phyloP scores from a whole-genome alignment of 2,113 vertebrate genomes.

The Rhinolophus ferrumequinum region DNA sequence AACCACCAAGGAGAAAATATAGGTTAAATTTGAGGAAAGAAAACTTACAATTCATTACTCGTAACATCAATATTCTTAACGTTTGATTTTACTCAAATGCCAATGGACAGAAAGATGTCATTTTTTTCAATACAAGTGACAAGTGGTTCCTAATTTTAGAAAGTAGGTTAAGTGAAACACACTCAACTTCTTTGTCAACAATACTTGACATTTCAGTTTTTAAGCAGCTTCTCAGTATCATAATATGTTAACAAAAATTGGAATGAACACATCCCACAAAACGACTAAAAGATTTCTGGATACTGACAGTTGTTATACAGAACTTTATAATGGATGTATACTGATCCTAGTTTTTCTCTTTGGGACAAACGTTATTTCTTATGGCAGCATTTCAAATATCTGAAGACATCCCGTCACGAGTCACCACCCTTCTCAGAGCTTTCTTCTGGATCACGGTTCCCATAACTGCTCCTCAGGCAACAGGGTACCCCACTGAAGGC shows the following conservation, averaged over 20 bases:
- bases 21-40: slow-evolving; percentile 12
- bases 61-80: neutral
- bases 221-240: neutral
- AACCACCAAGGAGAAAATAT: neutral
- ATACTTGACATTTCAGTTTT: neutral
- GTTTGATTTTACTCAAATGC: neutral
- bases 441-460: neutral
- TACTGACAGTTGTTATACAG: no score
- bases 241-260: neutral
- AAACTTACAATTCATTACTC: neutral
- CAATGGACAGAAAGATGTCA: neutral
- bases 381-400: neutral
- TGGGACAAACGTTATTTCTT: neutral
- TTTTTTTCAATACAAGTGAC: neutral
- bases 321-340: neutral
- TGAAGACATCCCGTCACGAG: neutral
- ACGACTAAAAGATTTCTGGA: neutral
- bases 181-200: neutral
- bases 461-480: neutral
- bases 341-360: neutral
- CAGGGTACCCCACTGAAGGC: no score
- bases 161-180: neutral
- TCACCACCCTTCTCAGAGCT: neutral
- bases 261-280: neutral
- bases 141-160: neutral